Conservation (phyloP, 2,888 invertebrate species). For the Anorthoa munda region DNA sequence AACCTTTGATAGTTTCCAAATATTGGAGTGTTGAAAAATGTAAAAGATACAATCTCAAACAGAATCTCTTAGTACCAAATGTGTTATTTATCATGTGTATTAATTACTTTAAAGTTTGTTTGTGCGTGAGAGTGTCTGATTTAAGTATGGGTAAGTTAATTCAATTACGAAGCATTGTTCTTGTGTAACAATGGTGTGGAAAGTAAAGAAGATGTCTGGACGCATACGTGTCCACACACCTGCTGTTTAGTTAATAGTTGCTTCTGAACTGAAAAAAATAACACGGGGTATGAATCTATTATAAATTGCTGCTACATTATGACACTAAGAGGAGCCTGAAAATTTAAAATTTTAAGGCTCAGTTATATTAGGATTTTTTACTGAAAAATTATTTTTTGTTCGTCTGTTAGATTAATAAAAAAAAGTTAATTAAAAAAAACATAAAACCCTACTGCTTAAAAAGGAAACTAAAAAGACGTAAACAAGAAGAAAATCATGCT, state of each 20-base stretch:
- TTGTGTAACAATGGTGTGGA: conserved; percentile 74
- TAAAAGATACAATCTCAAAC: conserved; percentile 72
- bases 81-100: conserved; percentile 64
- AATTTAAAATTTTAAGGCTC: no score
- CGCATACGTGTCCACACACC: conserved; percentile 67
- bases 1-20: conserved; percentile 42
- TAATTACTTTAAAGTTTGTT: conserved; percentile 70
- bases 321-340: not conserved
- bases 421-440: no score
- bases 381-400: no score
- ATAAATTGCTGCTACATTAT: no score
- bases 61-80: conserved; percentile 63
- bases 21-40: conserved; percentile 53
- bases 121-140: conserved; percentile 67
- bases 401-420: no score
- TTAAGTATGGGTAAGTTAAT: conserved; percentile 72
- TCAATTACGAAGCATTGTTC: conserved; percentile 81
- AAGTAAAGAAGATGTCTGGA: conserved; percentile 66
- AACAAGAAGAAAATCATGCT: no score
- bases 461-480: no score
- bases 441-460: no score
- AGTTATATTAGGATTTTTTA: no score
- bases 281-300: not conserved
- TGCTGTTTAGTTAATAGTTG: conserved; percentile 59
- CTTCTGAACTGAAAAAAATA: conserved; percentile 14